Evolutionary conservation across 30 jellyfish, hydroid and myxozoan genomes (phyloP).

Genomic region (Hydra vulgaris): DNA sequence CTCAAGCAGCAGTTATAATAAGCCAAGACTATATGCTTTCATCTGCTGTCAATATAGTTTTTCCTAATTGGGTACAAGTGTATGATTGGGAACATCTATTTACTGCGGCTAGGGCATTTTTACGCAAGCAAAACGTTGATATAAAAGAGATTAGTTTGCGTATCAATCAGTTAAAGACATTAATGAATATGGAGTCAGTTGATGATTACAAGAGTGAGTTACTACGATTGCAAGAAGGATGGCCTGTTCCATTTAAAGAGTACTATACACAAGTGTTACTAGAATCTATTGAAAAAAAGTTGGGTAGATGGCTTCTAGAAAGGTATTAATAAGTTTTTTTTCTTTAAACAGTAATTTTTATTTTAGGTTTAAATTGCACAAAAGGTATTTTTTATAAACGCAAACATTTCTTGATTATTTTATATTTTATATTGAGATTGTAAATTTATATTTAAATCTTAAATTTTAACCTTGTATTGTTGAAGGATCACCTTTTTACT

Average conservation of each 20-base stretch:
- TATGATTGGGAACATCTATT: slow-evolving; percentile 78
- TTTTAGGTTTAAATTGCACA: no score
- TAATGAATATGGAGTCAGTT: slow-evolving; percentile 59
- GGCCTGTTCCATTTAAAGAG: slow-evolving; percentile 65
- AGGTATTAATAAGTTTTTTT: slow-evolving; percentile 23
- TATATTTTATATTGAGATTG: no score
- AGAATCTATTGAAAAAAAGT: slow-evolving; percentile 44
- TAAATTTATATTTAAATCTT: no score
- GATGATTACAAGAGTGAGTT: slow-evolving; percentile 48
- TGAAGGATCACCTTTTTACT: no score
- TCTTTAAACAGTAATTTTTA: background rate
- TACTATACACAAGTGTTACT: slow-evolving; percentile 41
- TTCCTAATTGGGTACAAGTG: slow-evolving; percentile 64
- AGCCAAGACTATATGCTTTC: slow-evolving; percentile 47
- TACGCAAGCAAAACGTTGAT: slow-evolving; percentile 63
- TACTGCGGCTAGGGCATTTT: slow-evolving; percentile 60
- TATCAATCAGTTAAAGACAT: slow-evolving; percentile 50
- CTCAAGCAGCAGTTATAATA: slow-evolving; percentile 52
- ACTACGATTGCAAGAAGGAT: slow-evolving; percentile 42
- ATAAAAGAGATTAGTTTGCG: slow-evolving; percentile 37
- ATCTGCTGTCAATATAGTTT: slow-evolving; percentile 24
- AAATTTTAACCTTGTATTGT: no score
- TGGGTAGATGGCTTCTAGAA: slow-evolving; percentile 90
- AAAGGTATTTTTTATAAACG: no score
- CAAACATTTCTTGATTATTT: no score